Conservation (phyloP, 2,113 vertebrate species). For the Ctenomys sociabilis region DNA sequence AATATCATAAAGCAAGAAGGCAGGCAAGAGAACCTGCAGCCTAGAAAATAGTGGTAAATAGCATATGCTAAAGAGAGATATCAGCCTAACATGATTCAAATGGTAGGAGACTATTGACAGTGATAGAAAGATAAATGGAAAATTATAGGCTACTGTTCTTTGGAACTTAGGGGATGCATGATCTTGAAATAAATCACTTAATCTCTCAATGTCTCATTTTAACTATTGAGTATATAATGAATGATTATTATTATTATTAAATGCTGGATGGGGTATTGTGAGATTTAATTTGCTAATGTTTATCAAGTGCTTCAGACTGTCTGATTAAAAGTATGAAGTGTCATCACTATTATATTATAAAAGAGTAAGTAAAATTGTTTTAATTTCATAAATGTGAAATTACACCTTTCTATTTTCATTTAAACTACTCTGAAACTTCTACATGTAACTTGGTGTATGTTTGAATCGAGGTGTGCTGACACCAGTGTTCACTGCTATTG, state of each 20-base stretch:
- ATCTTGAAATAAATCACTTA: conserved; percentile 77
- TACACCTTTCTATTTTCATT: conserved; percentile 68
- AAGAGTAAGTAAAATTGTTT: conserved; percentile 72
- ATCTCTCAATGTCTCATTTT: conserved; percentile 77
- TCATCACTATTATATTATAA: conserved; percentile 71
- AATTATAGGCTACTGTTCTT: neutral
- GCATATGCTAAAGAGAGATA: neutral
- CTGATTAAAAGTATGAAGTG: conserved; percentile 80
- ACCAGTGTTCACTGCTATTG: neutral
- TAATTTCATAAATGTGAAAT: conserved; percentile 82
- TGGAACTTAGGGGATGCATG: conserved; percentile 50
- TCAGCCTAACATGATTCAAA: neutral
- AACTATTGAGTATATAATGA: conserved; percentile 77
- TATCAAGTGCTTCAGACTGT: conserved; percentile 78
- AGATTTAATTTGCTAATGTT: conserved; percentile 79
- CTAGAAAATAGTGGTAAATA: neutral
- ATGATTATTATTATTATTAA: conserved; percentile 78
- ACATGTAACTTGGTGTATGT: conserved; percentile 12
- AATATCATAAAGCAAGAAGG: neutral
- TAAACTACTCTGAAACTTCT: conserved; percentile 69
- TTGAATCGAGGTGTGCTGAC: conserved; percentile 45
- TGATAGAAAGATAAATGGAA: conserved; percentile 31
- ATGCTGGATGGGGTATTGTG: conserved; percentile 77
- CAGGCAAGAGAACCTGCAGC: neutral
- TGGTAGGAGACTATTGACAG: conserved; percentile 26